Percentiles rank a stretch among this genome's conserved stretches.
phyloP scores from a whole-genome alignment of 2,888 invertebrate species.

The Chaetogeoica ovagalla region DNA sequence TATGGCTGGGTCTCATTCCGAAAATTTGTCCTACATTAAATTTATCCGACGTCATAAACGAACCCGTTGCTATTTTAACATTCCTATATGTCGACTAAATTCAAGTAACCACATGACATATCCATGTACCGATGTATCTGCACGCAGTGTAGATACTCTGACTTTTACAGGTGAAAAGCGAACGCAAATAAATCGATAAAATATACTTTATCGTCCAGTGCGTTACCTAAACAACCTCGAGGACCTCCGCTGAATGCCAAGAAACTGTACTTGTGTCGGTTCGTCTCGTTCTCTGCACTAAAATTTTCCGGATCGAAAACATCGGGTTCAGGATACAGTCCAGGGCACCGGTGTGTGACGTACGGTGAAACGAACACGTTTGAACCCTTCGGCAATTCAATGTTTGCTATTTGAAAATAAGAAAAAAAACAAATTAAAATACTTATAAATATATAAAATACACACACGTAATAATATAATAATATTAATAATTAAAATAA shows the following conservation, averaged over 20 bases:
- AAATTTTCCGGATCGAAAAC: constrained; percentile 55
- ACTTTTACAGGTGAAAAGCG: too few species aligned
- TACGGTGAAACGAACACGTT: constrained; percentile 54
- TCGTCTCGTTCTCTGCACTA: constrained; percentile 50
- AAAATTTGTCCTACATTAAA: too few species aligned
- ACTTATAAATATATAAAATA: neutral
- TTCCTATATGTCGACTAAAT: too few species aligned
- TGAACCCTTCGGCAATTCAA: constrained; percentile 54
- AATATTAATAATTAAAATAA: too few species aligned
- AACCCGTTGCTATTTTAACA: too few species aligned
- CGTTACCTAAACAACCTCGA: constrained; percentile 55
- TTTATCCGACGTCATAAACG: too few species aligned
- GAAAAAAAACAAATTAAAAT: neutral
- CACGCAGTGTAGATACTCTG: too few species aligned
- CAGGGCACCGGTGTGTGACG: constrained; percentile 53
- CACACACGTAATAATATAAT: neutral
- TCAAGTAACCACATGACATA: too few species aligned
- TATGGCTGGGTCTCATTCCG: too few species aligned
- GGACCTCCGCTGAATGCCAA: constrained; percentile 56
- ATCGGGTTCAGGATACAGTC: constrained; percentile 54
- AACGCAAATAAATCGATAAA: neutral
- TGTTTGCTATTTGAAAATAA: constrained; percentile 35
- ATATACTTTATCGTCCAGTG: neutral
- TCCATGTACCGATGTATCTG: too few species aligned
- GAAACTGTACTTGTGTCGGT: constrained; percentile 55